Evolutionary conservation across 2,797 vertebrate genomes (phyloP).

Genomic region (Danio choprae): DNA sequence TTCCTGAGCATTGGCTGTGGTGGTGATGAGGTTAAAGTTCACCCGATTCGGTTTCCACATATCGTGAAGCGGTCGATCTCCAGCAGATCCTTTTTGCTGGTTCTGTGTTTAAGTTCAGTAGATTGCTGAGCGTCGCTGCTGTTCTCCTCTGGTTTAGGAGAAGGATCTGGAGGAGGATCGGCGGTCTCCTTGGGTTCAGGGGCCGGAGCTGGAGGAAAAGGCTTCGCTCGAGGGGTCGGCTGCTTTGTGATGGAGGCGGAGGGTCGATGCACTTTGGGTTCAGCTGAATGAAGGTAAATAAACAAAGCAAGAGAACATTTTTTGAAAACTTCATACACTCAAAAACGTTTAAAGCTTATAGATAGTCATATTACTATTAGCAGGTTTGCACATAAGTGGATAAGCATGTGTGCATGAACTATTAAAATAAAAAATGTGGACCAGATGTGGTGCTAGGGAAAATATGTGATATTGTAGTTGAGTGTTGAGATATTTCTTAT

Average conservation of each 20-base stretch:
- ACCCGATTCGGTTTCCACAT: conserved; percentile 96
- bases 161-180: conserved; percentile 52
- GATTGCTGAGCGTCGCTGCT: conserved; percentile 69
- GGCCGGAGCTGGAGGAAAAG: conserved; percentile 68
- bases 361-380: too few relatives aligned
- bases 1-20: conserved; percentile 64
- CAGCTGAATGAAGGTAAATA: conserved; percentile 67
- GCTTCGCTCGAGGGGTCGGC: conserved; percentile 80
- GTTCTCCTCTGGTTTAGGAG: conserved; percentile 62
- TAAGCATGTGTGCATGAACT: too few relatives aligned
- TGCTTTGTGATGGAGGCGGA: conserved; percentile 85
- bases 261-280: conserved; percentile 72
- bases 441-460: too few relatives aligned
- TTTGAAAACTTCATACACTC: not conserved
- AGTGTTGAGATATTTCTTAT: too few relatives aligned
- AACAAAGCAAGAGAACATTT: not conserved
- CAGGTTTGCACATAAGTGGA: too few relatives aligned
- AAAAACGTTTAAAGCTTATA: not conserved
- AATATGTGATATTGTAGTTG: too few relatives aligned
- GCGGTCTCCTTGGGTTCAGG: conserved; percentile 71
- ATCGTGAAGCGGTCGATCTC: conserved; percentile 99
- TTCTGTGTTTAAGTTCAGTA: conserved; percentile 84
- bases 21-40: conserved; percentile 63
- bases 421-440: too few relatives aligned
- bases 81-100: conserved; percentile 90